These are phyloP conservation scores for Oscheius sp. DNA, from an alignment of 2,888 invertebrate genomes.

Conservation along the genomic window DNA sequence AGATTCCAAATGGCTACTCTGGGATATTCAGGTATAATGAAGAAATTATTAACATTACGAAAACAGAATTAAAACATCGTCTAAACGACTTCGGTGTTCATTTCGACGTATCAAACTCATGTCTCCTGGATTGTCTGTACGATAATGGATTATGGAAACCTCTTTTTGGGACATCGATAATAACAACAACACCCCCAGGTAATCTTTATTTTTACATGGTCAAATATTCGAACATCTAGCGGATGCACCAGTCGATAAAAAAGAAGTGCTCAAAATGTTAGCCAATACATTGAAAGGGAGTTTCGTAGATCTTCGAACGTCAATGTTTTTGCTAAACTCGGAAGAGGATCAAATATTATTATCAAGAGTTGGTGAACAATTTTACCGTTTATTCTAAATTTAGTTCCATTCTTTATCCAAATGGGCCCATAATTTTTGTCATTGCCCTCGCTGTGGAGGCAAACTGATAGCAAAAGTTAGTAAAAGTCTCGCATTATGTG, in stretches of 20 bases:
- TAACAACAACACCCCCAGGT: constrained; percentile 49
- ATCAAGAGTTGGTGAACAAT: constrained; percentile 51
- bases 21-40: no score
- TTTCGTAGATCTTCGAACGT: constrained; percentile 53
- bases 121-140: constrained; percentile 58
- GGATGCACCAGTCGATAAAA: constrained; percentile 50
- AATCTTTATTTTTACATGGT: no score
- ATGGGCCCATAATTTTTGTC: constrained; percentile 75
- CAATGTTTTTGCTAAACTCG: constrained; percentile 64
- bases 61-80: constrained; percentile 49
- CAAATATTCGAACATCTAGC: no score
- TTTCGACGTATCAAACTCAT: constrained; percentile 59
- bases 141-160: constrained; percentile 40
- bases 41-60: neutral
- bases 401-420: constrained; percentile 74
- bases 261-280: constrained; percentile 52
- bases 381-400: constrained; percentile 1
- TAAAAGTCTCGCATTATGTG: constrained; percentile 66
- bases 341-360: constrained; percentile 62
- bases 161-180: constrained; percentile 52
- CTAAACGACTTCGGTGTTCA: constrained; percentile 63
- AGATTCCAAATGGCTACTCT: no score
- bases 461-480: constrained; percentile 67
- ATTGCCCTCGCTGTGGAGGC: constrained; percentile 75
- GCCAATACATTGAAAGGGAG: constrained; percentile 48